Base-by-base conservation (phyloP, 2,888 invertebrate species). In the Mesopsocus fuscifrons region DNA sequence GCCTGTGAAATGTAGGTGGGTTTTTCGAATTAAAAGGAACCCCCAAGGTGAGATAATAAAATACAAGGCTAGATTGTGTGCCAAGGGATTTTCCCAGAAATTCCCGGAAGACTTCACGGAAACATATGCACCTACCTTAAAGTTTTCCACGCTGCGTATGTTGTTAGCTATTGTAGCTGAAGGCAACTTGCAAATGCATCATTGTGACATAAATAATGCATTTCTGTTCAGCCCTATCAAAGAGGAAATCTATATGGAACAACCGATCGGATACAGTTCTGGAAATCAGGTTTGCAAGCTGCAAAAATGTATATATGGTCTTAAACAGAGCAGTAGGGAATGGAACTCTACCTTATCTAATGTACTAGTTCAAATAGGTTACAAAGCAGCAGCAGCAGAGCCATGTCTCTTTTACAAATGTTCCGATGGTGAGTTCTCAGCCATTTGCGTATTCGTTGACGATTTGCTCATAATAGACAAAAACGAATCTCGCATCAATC, bases 61-160 rank as follows among this genome's bases (percentile, higher is more conserved):
- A 2, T 15, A 41, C 3, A 42, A 31, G 3, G 42, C 42, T 20
- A 2, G 42, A 18, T 23, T 42, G 3, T 32, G 31, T 2, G 42
- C 42, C 4, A 3, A 34, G 3, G 42, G 42, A 2, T 42, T 41
- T 18, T 16, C 42, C 2, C 42, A 42, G 3, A 42, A 26, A 5
- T 16, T 11, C 15, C 18, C 18, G 3, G 2, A 20, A 17, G 42
- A 42, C 18, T 42, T 6, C 16, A 13, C 20, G 17, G 42, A 42
- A 2, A 42, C 42, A 3, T 42, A 15, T 3, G 31, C 42, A 2
- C 42, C 42, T n/a, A 34, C 34, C 6, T 15, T 38, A 6, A 16
- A 21, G 3, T 20, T 3, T 9, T 18, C 17, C 3, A 38, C 18
- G 20, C 17, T 38, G 2, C 8, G 40, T 3, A 2, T 20, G 2